Evolutionary conservation across 2,797 vertebrate genomes (phyloP), one percentile per base, ranked within the genome.

Genomic region (Carcharodon carcharias): DNA sequence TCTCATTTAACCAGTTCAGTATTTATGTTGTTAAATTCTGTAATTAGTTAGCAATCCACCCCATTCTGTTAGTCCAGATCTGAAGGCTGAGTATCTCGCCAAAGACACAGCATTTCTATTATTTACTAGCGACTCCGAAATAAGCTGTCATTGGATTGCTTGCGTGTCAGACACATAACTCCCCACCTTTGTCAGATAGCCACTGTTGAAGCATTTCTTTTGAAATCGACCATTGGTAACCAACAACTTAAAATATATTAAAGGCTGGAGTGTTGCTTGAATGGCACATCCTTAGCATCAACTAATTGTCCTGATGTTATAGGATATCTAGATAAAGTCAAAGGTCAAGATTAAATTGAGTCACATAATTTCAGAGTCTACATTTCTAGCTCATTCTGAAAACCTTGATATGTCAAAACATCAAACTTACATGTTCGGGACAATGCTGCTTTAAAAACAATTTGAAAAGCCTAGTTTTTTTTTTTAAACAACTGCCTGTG

Each of bases 381-480:
- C 16, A 21, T 73, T 56, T 73, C 3, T 28, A 95, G 54, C 31
- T 67, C 67, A 50, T 50, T 73, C 28, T 95, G 67, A 56, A 73
- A 18, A 95, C 31, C 45, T 73, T 35, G 73, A 21, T 54, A 31
- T 45, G 31, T 54, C 67, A 50, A 69, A 73, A 23, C 28, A 7
- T 95, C 45, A 95, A 95, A 95, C 50, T 58, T 77, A 2, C 73
- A n/a, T 73, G 7, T 18, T 77, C 54, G n/a, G 58, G 50, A 54
- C 69, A 95, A 95, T 77, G 28, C 69, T 95, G 31, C 69, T 77
- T 95, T 77, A 56, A 71, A 77, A 95, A 18, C 69, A 95, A 95
- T n/a, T 50, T 18, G 16, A 67, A 93, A 50, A 95, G 40, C 35
- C 14, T 77, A 35, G 58, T 18, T 71, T 73, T 7, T n/a, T 73